Base-by-base conservation (phyloP, 2,113 vertebrate species). In the Cyanoliseus patagonus region DNA sequence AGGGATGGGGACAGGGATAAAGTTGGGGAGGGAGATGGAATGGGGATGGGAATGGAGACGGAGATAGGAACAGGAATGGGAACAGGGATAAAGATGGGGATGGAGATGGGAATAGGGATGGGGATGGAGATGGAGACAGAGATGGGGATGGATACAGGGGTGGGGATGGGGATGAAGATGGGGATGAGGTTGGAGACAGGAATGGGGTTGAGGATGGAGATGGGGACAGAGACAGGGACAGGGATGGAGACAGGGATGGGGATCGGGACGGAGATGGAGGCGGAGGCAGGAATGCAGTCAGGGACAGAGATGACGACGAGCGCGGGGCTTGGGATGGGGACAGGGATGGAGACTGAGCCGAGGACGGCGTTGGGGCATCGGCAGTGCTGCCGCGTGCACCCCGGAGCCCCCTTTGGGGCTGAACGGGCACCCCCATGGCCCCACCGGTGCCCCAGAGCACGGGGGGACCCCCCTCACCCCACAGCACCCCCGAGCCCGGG, bases 131-230 rank as follows among this genome's bases (percentile, higher is more conserved):
- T 3, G 15, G 14, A 3, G 41, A 62, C 3, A 2, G 31, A 4
- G 19, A 52, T 1, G 28, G 49, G 13, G 7, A 37, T 4, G 16
- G 18, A 3, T 57, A 37, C 0, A 2, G 19, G 10, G 10, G 17
- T 0, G 3, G 20, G 13, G 30, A 61, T 0, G 1, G 25, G 3
- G 14, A 39, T 1, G 2, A n/a, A 13, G 10, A 46, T 1, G 3
- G 25, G 17, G 12, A 47, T 1, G 3, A 39, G 8, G 11, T 8
- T 2, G 8, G 47, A 3, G n/a, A 23, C 6, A 3, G 17, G 3
- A 39, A 47, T 2, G 9, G 7, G 18, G 31, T 37, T 0, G 5
- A 15, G n/a, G 74, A 47, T 63, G 6, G 11, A 6, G 7, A 53
- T 0, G 1, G 18, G 9, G 12, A 44, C 1, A 6, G 7, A 1